Evolutionary conservation across 2,888 invertebrate genomes (phyloP), one percentile per base, ranked within the genome.

Genomic region (Vesta saturnalis): DNA sequence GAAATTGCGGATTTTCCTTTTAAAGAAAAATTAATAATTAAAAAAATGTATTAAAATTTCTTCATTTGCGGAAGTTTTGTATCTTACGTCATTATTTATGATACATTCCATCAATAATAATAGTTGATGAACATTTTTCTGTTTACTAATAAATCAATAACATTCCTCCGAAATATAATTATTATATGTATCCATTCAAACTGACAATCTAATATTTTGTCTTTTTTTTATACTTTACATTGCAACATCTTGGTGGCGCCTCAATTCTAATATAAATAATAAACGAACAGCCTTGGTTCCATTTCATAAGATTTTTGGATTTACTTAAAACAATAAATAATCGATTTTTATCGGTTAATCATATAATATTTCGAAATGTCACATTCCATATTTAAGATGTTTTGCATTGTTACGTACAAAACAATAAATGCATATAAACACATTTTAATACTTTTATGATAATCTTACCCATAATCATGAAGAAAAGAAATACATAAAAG

Each of bases 301-400:
- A 21, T 52, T 52, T 52, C 52, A 52, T 52, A 52, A 52, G 52
- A 39, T n/a, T 52, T 52, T 52, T 21, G 52, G 52, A 3, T 52
- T 52, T 52, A 52, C 52, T 52, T 52, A 52, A 21, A 52, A 52
- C 52, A 52, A 52, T 52, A 19, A 52, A 52, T 52, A 52, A 52
- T 52, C 52, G 52, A 52, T 39, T 39, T 39, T 39, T 39, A 39
- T 39, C 39, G 39, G 39, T 39, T 39, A 39, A 39, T 39, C n/a
- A n/a, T n/a, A n/a, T n/a, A n/a, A n/a, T n/a, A n/a, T n/a, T n/a
- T n/a, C n/a, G n/a, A n/a, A n/a, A n/a, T n/a, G n/a, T n/a, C n/a
- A n/a, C n/a, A n/a, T n/a, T n/a, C n/a, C n/a, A n/a, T n/a, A n/a
- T n/a, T n/a, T n/a, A n/a, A n/a, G n/a, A n/a, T n/a, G n/a, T n/a